Evolutionary conservation across 2,888 invertebrate species (phyloP).

Genomic region (Amphipyra berbera): DNA sequence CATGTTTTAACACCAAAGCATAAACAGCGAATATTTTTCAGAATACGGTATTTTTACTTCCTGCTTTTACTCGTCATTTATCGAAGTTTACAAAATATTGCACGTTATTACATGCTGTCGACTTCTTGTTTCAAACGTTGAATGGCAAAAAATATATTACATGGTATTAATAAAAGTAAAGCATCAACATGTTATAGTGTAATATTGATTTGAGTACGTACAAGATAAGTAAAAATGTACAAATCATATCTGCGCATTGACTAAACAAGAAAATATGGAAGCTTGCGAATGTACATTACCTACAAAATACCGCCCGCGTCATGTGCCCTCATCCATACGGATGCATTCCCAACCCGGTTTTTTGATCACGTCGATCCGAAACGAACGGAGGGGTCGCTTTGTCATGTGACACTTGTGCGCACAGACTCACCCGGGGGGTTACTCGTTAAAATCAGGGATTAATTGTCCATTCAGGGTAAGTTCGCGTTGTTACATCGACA

Average conservation of each 20-base stretch:
- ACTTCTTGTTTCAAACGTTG: constrained; percentile 30
- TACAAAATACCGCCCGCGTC: constrained; percentile 49
- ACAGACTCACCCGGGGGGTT: constrained; percentile 81
- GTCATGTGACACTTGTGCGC: constrained; percentile 88
- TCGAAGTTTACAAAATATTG: constrained; percentile 56
- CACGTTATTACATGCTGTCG: constrained; percentile 38
- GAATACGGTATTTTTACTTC: constrained; percentile 51
- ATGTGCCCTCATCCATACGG: constrained; percentile 75
- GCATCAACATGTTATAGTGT: background rate
- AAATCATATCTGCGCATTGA: constrained; percentile 1
- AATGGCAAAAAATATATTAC: constrained; percentile 23
- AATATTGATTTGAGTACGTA: constrained; percentile 7
- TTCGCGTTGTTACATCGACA: constrained; percentile 50
- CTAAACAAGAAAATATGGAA: constrained; percentile 22
- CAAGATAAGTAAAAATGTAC: background rate
- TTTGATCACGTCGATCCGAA: constrained; percentile 84
- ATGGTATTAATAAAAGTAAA: constrained; percentile 4
- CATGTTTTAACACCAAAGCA: constrained; percentile 34
- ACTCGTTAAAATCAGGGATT: constrained; percentile 81
- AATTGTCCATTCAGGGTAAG: constrained; percentile 78
- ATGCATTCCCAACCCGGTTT: constrained; percentile 84
- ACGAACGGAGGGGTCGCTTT: constrained; percentile 84
- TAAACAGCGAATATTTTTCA: constrained; percentile 49
- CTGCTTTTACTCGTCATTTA: constrained; percentile 47
- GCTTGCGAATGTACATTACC: constrained; percentile 30